Conservation (phyloP, 1,140 invertebrate species). For the Ceratosolen fusciceps region DNA sequence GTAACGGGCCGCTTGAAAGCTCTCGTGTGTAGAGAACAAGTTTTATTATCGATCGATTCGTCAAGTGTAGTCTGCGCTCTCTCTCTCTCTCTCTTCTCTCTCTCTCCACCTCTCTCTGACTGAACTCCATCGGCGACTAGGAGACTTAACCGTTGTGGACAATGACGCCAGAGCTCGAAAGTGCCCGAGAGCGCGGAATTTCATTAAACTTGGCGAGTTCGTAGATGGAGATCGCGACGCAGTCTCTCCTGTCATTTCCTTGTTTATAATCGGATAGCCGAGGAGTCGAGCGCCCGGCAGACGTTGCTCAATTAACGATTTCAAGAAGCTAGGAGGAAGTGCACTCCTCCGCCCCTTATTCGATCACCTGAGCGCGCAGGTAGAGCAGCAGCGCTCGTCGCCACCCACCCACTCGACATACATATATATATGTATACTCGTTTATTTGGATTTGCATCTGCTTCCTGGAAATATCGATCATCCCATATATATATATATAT, state of each 20-base stretch:
- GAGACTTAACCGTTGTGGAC: background rate
- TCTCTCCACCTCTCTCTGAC: no score
- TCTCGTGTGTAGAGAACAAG: background rate
- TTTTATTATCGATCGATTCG: conserved; percentile 20
- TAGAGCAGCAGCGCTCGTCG: no score
- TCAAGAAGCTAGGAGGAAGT: no score
- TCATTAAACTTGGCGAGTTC: background rate
- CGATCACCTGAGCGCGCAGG: no score
- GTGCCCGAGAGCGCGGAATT: background rate
- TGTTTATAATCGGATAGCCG: background rate
- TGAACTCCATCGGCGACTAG: no score
- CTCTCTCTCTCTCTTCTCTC: no score
- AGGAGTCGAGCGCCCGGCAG: background rate
- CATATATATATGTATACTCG: no score
- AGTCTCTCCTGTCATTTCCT: background rate
- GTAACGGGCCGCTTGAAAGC: background rate
- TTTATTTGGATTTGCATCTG: background rate
- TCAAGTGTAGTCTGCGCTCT: background rate
- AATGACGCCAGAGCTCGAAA: background rate
- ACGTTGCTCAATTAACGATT: background rate
- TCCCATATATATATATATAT: background rate
- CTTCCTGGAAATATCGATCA: background rate
- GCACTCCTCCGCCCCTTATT: no score
- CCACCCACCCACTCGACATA: no score
- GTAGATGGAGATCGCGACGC: background rate